Base-by-base conservation (phyloP, 2,888 invertebrate genomes). In the Galeruca laticollis region DNA sequence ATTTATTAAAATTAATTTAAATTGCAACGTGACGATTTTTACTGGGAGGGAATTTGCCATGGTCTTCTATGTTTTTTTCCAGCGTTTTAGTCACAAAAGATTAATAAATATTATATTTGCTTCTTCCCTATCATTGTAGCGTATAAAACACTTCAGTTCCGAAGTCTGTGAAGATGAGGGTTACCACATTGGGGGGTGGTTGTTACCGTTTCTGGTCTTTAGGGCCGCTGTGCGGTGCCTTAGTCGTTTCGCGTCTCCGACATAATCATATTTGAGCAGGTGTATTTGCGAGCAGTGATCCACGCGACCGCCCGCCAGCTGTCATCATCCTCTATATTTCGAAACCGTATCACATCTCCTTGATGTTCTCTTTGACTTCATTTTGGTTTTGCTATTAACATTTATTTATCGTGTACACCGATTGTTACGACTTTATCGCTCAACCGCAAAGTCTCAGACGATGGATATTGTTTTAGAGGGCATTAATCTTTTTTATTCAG, bases 261-360 rank as follows among this genome's bases (percentile, higher is more conserved):
- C 52, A 49, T 66, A 68, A 69, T 70, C 71, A 61, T 71, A 74
- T 70, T 75, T 76, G 77, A 77, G 83, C 84, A 84, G 84, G 84
- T 84, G 84, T 83, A 84, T 83, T 83, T 83, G 81, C 82, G 76
- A 81, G 79, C 81, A 77, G 78, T 76, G 82, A 82, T 83, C 81
- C 82, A 80, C 80, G 81, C 76, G 80, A 78, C 78, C 83, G 83
- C 82, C 80, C 79, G 78, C 82, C 83, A 83, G 82, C 83, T 83
- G 83, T 82, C 82, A 80, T 79, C 79, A 75, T 79, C 76, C 77
- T 80, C 65, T 37, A 61, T 33, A 54, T 68, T 62, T 56, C 56
- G 68, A 62, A 56, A 62, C 62, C 68, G 56, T 61, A 54, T 60
- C 60, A 43, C 62, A 62, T 62, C 57, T 60, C 47, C 62, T 60